Evolutionary conservation across 2,797 vertebrate species (phyloP).

Genomic region (Forpus xanthops): DNA sequence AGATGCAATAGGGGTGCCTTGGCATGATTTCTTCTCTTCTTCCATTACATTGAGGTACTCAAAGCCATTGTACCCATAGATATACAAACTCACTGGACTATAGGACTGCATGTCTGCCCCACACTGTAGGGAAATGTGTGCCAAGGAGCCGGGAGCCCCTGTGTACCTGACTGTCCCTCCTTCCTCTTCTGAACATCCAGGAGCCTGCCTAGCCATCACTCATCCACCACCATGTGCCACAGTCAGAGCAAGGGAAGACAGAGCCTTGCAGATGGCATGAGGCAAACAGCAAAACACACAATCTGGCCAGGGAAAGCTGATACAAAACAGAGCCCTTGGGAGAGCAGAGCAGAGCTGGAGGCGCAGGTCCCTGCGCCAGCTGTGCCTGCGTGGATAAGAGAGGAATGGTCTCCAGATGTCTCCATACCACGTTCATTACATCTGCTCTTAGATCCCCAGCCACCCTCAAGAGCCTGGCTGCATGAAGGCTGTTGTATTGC

Average conservation of each 20-base stretch:
- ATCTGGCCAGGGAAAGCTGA: not conserved
- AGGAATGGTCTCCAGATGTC: not conserved
- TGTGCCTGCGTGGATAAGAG: not conserved
- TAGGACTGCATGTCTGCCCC: not conserved
- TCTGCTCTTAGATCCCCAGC: not conserved
- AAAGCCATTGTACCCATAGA: not conserved
- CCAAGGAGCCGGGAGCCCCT: not conserved
- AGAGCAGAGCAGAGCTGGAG: not conserved
- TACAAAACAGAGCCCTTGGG: not conserved
- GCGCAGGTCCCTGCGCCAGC: not conserved
- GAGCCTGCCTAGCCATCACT: not conserved
- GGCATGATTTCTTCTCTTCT: not conserved
- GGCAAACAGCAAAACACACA: not conserved
- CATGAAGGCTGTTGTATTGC: fast-evolving
- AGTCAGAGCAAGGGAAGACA: not conserved
- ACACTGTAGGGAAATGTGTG: not conserved
- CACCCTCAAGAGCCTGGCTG: not conserved
- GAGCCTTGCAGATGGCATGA: not conserved
- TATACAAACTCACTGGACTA: not conserved
- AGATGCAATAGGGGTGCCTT: not conserved
- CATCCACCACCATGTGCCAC: not conserved
- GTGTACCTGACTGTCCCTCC: fast-evolving
- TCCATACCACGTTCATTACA: fast-evolving
- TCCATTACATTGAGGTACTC: not conserved
- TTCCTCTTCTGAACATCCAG: not conserved